Conservation (phyloP, 2,888 invertebrate species). For the Epinotia demarniana region DNA sequence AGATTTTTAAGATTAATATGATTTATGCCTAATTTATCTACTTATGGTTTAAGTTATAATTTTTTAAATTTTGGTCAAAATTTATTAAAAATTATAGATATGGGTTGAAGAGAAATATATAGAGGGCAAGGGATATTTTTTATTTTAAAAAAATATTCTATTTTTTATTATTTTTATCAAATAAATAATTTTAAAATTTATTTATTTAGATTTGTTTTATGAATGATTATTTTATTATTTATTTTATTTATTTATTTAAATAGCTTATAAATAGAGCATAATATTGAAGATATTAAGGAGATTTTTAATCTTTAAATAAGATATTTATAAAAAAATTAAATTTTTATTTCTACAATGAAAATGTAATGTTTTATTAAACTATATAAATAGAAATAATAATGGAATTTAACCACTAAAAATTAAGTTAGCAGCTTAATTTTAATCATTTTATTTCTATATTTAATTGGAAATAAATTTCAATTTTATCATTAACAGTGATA, state of each 20-base stretch:
- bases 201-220: slow-evolving; percentile 77
- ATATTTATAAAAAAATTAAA: slow-evolving; percentile 64
- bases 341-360: slow-evolving; percentile 87
- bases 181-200: slow-evolving; percentile 81
- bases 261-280: slow-evolving; percentile 71
- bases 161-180: slow-evolving; percentile 70
- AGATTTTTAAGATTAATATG: slow-evolving; percentile 77
- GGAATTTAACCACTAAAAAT: slow-evolving; percentile 79
- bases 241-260: slow-evolving; percentile 56
- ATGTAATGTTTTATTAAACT: slow-evolving; percentile 88
- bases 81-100: slow-evolving; percentile 75
- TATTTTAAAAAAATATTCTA: slow-evolving; percentile 70
- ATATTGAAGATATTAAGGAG: slow-evolving; percentile 76
- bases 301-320: slow-evolving; percentile 66
- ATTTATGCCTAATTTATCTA: slow-evolving; percentile 81
- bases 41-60: slow-evolving; percentile 75
- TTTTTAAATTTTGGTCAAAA: slow-evolving; percentile 73
- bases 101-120: slow-evolving; percentile 79
- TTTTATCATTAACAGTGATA: slow-evolving; percentile 88
- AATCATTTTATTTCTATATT: slow-evolving; percentile 79
- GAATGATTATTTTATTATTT: slow-evolving; percentile 50
- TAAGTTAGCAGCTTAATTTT: slow-evolving; percentile 87
- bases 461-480: slow-evolving; percentile 84
- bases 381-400: slow-evolving; percentile 85
- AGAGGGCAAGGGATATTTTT: slow-evolving; percentile 72